These are phyloP conservation scores for Montipora cactus DNA, from an alignment of 64 coral and sea anemone species.

Conservation along the genomic window DNA sequence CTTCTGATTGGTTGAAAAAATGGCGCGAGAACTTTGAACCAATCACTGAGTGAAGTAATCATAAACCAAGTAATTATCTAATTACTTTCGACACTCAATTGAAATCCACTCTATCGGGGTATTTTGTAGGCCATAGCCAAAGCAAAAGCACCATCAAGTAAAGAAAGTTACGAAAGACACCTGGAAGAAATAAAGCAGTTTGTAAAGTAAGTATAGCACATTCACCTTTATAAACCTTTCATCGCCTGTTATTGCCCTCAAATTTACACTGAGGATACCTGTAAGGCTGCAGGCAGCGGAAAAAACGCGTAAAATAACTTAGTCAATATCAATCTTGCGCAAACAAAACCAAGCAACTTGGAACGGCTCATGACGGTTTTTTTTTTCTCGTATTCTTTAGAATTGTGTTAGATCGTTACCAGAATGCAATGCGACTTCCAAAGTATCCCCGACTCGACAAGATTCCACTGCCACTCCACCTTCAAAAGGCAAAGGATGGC, in stretches of 20 bases:
- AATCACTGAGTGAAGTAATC: too few relatives aligned
- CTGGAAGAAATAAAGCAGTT: conserved; percentile 90
- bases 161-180: conserved; percentile 76
- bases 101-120: too few relatives aligned
- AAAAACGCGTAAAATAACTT: too few relatives aligned
- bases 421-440: conserved; percentile 83
- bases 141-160: conserved; percentile 66
- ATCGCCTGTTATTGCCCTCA: too few relatives aligned
- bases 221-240: too few relatives aligned
- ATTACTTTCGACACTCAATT: too few relatives aligned
- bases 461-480: conserved; percentile 79
- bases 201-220: conserved; percentile 79
- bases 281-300: too few relatives aligned
- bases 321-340: not conserved
- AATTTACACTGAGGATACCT: too few relatives aligned
- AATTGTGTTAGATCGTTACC: conserved; percentile 85
- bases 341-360: not conserved
- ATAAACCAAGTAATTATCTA: too few relatives aligned
- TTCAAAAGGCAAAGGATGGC: conserved; percentile 76
- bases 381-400: not conserved
- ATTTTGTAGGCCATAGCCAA: conserved; percentile 67
- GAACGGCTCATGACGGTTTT: too few relatives aligned
- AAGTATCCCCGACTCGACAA: conserved; percentile 87
- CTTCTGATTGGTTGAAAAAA: too few relatives aligned
- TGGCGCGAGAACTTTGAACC: too few relatives aligned